A percentile compares a stretch with the other conserved stretches of the same genome.
Conservation (phyloP, 2,797 vertebrate species). For the Trematomus bernacchii region DNA sequence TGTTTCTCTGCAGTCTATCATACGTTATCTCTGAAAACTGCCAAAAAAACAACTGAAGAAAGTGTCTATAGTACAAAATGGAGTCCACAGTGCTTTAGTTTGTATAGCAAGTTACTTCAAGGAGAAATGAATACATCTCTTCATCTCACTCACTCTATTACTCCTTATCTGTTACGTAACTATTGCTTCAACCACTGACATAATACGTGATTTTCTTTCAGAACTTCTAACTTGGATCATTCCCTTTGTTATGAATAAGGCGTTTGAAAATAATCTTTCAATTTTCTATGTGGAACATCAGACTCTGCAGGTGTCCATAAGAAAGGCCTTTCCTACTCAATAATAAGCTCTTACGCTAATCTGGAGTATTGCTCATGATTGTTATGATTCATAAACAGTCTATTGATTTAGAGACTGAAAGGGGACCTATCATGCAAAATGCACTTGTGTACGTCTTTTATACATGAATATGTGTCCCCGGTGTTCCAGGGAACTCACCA, state of each 20-base stretch:
- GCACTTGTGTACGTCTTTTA: too few relatives aligned
- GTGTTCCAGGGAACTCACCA: too few relatives aligned
- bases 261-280: background rate
- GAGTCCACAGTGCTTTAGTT: constrained; percentile 1
- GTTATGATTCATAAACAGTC: background rate
- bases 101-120: background rate
- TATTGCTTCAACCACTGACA: background rate
- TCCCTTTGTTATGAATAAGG: background rate
- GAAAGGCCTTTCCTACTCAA: background rate
- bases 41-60: background rate
- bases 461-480: too few relatives aligned
- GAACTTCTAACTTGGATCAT: background rate
- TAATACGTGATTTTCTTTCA: background rate
- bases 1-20: background rate
- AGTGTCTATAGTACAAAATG: background rate
- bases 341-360: background rate
- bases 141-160: background rate
- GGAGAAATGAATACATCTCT: background rate
- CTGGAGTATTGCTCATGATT: background rate
- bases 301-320: background rate
- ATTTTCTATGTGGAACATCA: background rate
- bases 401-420: background rate
- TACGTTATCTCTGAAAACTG: background rate
- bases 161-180: background rate
- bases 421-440: too few relatives aligned